phyloP scores from a whole-genome alignment of 2,888 invertebrate genomes.

The Plebejus argus region DNA sequence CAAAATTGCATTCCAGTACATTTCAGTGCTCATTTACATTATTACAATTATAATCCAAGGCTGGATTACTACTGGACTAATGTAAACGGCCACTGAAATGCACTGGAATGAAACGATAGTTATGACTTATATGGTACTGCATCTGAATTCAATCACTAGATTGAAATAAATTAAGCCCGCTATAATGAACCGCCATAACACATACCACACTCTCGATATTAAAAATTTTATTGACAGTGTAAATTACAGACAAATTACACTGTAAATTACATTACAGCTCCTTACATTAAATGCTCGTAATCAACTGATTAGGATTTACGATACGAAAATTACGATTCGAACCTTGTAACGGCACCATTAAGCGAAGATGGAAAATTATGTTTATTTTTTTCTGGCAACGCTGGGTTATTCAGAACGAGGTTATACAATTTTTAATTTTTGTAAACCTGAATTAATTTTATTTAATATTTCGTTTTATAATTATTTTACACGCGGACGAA shows the following conservation, averaged over 20 bases:
- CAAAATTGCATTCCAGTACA: no score
- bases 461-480: not conserved
- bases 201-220: not conserved
- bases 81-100: no score
- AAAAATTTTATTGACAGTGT: not conserved
- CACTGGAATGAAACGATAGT: no score
- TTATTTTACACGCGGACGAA: not conserved
- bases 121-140: no score
- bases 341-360: not conserved
- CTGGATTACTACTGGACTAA: no score
- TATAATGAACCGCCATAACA: not conserved
- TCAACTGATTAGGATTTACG: constrained; percentile 25
- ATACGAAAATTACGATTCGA: constrained; percentile 18
- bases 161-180: no score
- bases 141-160: no score
- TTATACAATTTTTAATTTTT: not conserved
- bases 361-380: not conserved
- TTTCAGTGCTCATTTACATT: no score
- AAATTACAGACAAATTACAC: not conserved
- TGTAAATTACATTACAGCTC: not conserved
- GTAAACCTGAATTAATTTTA: not conserved
- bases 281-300: not conserved
- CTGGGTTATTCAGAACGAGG: not conserved
- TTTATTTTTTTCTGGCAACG: not conserved
- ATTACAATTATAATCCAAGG: no score